A percentile compares a stretch with the other conserved stretches of the same genome.
These are phyloP conservation scores for Enteromius unitaeniatus DNA, from an alignment of 2,797 vertebrate species.

Conservation along the genomic window DNA sequence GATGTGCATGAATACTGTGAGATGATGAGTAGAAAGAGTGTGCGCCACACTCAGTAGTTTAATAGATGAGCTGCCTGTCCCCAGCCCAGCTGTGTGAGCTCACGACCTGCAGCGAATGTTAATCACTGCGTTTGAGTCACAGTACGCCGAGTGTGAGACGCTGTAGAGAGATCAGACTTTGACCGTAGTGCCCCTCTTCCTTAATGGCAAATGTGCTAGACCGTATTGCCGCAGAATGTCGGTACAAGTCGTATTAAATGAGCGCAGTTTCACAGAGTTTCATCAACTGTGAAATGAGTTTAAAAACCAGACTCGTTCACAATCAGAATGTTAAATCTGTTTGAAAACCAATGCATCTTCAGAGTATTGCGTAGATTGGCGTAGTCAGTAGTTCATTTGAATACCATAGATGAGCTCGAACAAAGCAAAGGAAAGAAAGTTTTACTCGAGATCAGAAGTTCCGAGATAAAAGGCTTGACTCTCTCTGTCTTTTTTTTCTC, in stretches of 20 bases:
- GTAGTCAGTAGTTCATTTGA: slow-evolving; percentile 1
- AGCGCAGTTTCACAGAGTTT: slow-evolving; percentile 41
- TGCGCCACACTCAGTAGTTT: slow-evolving; percentile 19
- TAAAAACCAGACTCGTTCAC: slow-evolving; percentile 12
- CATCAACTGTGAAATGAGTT: slow-evolving; percentile 54
- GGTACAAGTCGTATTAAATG: slow-evolving; percentile 32
- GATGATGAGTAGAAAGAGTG: slow-evolving; percentile 10
- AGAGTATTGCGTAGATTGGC: neutral
- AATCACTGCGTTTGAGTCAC: slow-evolving; percentile 42
- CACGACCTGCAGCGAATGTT: slow-evolving; percentile 46
- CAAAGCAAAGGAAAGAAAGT: neutral
- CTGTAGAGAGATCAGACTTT: slow-evolving; percentile 9
- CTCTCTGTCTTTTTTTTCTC: neutral
- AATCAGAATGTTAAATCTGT: slow-evolving; percentile 31
- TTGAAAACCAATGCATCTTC: slow-evolving; percentile 31
- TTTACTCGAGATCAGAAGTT: neutral
- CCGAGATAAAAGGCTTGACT: neutral
- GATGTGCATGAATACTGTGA: slow-evolving; percentile 21
- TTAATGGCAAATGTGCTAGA: slow-evolving; percentile 34
- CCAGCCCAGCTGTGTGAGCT: slow-evolving; percentile 43
- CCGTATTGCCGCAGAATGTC: slow-evolving; percentile 17
- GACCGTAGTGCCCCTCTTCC: neutral
- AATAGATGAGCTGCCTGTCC: slow-evolving; percentile 40
- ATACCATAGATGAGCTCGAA: neutral
- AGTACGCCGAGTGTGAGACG: neutral